Evolutionary conservation across 2,888 invertebrate species (phyloP), one percentile per base, ranked within the genome.

Genomic region (Yponomeuta plumbellus): DNA sequence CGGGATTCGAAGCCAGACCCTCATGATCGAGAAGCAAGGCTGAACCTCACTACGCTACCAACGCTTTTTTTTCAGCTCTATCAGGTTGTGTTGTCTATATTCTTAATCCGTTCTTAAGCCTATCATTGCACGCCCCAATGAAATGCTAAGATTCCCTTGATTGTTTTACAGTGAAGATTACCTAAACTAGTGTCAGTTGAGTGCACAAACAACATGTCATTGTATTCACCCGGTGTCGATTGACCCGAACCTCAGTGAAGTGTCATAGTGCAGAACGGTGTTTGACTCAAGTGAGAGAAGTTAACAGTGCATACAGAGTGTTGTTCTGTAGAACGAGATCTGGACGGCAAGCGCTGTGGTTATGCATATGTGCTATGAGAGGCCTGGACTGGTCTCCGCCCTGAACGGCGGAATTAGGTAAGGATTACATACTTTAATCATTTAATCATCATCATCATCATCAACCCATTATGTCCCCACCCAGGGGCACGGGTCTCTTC

Each of bases 361-460:
- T 80, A 91, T 91, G 90, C 90, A 90, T 86, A 81, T 90, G 88
- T 90, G 90, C 78, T 91, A 88, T 88, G 90, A 90, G 79, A 78
- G 90, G 76, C 88, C 90, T 68, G 84, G 86, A 70, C 75, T 87
- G 78, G 88, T 89, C 78, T 84, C 84, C 81, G 79, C 86, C 80
- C 81, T 90, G 81, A 89, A 89, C 88, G 86, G 86, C 78, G 79
- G 81, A 71, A 83, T 86, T 73, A 89, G 90, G 90, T 90, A 85
- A 88, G 66, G 20, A 11, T 34, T 34, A 34, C 34, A 8, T 34
- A 34, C 34, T 34, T 34, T 34, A 34, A 34, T n/a, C n/a, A n/a
- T 34, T 34, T 34, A 8, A 5, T 34, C 8, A 34, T n/a, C n/a
- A n/a, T n/a, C n/a, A n/a, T n/a, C n/a, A n/a, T n/a, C n/a, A n/a